Evolutionary conservation across 1,140 invertebrate species (phyloP), one percentile per base, ranked within the genome.

Genomic region (Zophobas morio): DNA sequence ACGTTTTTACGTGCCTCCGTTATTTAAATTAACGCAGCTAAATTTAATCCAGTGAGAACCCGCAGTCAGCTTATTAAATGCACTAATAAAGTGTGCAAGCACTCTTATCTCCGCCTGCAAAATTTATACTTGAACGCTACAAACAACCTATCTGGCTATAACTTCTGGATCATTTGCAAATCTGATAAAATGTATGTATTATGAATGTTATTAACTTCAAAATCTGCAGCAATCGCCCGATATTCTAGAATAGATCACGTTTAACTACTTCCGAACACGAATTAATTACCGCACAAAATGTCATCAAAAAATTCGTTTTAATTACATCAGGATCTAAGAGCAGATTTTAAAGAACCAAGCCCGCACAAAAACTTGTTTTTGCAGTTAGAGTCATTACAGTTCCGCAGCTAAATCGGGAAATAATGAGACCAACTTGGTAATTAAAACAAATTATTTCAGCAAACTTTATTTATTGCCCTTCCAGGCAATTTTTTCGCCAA

Each of bases 391-490:
- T 56, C 54, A 34, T 63, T 63, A 63, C 57, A 40, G 40, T 63
- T 63, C 57, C 37, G 57, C 37, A 66, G 60, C 60, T 66, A 42
- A 66, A 66, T 66, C 60, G 60, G 20, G 8, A 66, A 66, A 66
- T 66, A 66, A 66, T 42, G 60, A 66, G 37, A 42, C 56, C 35
- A 6, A 60, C 35, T 39, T 8, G 56, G 39, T 42, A 66, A 66
- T 66, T 47, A 46, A 40, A 40, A 66, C 60, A 66, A 66, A 20
- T 66, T 42, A 66, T 66, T 42, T 57, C 32, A 35, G 33, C 54
- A 57, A 57, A 57, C 32, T 57, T 57, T 57, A 35, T 57, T 57
- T 57, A 57, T 57, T 57, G 34, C 5, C 54, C 34, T 57, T 57
- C 20, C 34, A 5, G 20, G 33, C 2, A 6, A 34, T 34, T 57